phyloP scores from a whole-genome alignment of 2,797 vertebrate species.

The Ceryle rudis region DNA sequence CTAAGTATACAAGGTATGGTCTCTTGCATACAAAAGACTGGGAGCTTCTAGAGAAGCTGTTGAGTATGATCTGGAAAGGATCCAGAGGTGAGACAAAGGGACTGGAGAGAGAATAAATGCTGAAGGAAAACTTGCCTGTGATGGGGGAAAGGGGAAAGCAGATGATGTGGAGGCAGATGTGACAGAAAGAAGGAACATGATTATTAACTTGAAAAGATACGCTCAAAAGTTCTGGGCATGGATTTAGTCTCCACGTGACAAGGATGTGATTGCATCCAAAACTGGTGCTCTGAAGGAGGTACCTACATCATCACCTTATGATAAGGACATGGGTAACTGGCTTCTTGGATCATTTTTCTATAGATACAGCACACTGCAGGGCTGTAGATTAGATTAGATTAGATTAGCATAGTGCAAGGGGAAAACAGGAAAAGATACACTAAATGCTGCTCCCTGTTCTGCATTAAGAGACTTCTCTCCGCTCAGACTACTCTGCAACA shows the following conservation, averaged over 20 bases:
- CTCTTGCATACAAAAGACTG: not conserved
- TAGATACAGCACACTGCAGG: not conserved
- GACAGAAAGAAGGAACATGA: not conserved
- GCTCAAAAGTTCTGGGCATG: not conserved
- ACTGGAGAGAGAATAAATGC: accelerated
- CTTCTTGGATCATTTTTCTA: not conserved
- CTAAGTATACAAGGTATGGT: not conserved
- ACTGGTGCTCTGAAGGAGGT: not conserved
- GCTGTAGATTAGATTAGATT: not conserved
- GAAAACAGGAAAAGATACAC: not conserved
- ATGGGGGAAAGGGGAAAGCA: not conserved
- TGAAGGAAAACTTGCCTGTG: not conserved
- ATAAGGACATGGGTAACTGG: not conserved
- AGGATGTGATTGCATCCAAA: not conserved
- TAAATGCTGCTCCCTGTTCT: not conserved
- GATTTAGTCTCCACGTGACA: not conserved
- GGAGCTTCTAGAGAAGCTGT: not conserved
- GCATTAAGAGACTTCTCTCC: not conserved
- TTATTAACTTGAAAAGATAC: not conserved
- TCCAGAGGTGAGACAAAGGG: not conserved
- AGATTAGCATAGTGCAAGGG: not conserved
- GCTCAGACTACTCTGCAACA: not conserved
- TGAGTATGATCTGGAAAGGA: not conserved
- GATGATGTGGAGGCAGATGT: too few species aligned
- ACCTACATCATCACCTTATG: not conserved